Evolutionary conservation across 2,888 invertebrate genomes (phyloP).

Genomic region (Xiphydria camelus): DNA sequence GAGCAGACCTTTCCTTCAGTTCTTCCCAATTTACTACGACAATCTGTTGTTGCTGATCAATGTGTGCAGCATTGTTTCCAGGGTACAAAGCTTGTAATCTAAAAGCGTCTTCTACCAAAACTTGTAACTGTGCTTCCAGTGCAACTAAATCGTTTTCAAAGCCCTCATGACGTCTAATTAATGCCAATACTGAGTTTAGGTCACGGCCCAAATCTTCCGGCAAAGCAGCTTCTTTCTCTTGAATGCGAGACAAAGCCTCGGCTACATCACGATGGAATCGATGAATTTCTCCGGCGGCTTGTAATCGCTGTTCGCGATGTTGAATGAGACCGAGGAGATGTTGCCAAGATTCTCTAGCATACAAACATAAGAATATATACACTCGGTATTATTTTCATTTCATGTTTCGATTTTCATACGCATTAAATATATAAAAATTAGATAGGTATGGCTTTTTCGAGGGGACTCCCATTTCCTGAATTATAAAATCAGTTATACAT

Average conservation of each 20-base stretch:
- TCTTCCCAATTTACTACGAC: conserved; percentile 87
- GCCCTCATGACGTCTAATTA: conserved; percentile 86
- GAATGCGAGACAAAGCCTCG: conserved; percentile 86
- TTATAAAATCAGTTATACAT: too few species aligned
- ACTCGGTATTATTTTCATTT: background rate
- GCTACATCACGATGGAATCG: conserved; percentile 95
- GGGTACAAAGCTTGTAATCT: conserved; percentile 87
- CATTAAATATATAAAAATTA: too few species aligned
- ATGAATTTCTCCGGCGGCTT: conserved; percentile 96
- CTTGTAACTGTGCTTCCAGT: conserved; percentile 86
- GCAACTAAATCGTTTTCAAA: conserved; percentile 93
- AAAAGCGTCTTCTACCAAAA: conserved; percentile 90
- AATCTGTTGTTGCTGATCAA: conserved; percentile 82
- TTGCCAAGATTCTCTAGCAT: conserved; percentile 78
- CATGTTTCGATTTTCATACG: background rate
- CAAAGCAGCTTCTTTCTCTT: conserved; percentile 85
- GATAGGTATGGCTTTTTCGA: too few species aligned
- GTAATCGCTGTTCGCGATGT: conserved; percentile 81
- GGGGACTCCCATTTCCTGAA: too few species aligned
- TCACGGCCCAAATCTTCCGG: conserved; percentile 82
- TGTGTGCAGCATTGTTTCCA: conserved; percentile 87
- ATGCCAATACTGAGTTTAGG: conserved; percentile 80
- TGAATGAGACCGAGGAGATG: conserved; percentile 84
- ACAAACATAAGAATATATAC: background rate
- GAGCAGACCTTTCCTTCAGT: conserved; percentile 80